phyloP scores from a whole-genome alignment of 2,113 vertebrate genomes.

The Aspidoscelis tigris region DNA sequence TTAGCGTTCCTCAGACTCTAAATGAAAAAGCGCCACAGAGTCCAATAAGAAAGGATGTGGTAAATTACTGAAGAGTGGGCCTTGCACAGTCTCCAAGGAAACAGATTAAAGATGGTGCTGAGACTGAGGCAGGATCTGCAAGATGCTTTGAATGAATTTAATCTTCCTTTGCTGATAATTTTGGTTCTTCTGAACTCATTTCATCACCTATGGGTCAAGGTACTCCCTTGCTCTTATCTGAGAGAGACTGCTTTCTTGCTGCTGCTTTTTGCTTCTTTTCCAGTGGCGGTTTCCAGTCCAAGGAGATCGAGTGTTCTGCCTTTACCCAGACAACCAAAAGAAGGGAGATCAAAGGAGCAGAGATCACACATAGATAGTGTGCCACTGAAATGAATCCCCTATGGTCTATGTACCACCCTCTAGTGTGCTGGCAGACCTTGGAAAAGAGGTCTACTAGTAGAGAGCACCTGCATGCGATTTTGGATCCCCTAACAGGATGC shows the following conservation, averaged over 20 bases:
- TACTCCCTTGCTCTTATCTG: background rate
- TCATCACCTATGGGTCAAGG: background rate
- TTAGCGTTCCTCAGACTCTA: constrained; percentile 1
- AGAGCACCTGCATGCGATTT: no score
- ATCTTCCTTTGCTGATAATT: background rate
- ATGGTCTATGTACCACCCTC: no score
- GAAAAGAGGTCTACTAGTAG: no score
- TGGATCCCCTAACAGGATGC: no score
- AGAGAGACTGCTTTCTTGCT: background rate
- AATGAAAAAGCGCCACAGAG: constrained; percentile 1
- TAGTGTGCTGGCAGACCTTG: no score
- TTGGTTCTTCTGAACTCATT: background rate
- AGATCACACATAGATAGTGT: no score
- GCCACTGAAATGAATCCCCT: no score
- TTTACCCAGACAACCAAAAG: background rate
- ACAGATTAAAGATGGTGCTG: background rate
- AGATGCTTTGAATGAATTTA: constrained; percentile 2
- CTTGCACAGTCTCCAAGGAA: constrained; percentile 28
- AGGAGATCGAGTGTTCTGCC: background rate
- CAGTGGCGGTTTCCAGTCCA: background rate
- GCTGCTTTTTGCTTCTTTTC: background rate
- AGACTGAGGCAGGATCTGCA: background rate
- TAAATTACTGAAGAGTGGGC: constrained; percentile 7
- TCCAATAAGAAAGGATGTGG: background rate
- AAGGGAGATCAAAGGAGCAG: background rate